Conservation (phyloP, 2,888 invertebrate genomes). For the Drosophila pullipes region DNA sequence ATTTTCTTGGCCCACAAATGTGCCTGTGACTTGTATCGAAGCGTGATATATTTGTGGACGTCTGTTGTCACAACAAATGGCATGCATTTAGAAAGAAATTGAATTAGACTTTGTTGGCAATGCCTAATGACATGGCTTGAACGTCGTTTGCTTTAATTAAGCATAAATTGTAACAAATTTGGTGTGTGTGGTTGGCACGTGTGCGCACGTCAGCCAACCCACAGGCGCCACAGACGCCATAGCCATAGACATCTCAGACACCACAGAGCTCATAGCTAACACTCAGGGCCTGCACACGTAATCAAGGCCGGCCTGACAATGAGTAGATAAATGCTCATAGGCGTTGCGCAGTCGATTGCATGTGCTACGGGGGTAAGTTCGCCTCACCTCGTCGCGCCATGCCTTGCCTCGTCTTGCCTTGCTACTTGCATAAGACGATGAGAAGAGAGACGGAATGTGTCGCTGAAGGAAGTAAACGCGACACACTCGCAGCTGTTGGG, state of each 20-base stretch:
- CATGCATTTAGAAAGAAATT: slow-evolving; percentile 39
- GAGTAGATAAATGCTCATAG: slow-evolving; percentile 30
- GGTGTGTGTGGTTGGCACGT: slow-evolving; percentile 57
- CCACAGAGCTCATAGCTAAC: background rate
- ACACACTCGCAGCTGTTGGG: background rate
- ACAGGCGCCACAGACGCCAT: background rate
- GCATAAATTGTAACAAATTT: slow-evolving; percentile 58
- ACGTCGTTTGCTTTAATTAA: slow-evolving; percentile 50
- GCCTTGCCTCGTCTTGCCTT: background rate
- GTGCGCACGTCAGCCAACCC: slow-evolving; percentile 26
- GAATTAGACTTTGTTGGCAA: slow-evolving; percentile 24
- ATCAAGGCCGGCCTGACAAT: slow-evolving; percentile 1
- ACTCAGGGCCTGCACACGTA: slow-evolving; percentile 14
- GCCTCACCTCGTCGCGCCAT: background rate
- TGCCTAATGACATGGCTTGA: slow-evolving; percentile 18
- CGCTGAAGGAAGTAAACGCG: slow-evolving; percentile 40
- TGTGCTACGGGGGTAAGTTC: slow-evolving; percentile 25
- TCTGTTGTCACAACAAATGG: slow-evolving; percentile 26
- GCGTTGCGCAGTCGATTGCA: slow-evolving; percentile 31
- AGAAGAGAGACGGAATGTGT: slow-evolving; percentile 15
- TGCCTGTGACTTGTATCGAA: slow-evolving; percentile 6
- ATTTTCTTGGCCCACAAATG: background rate
- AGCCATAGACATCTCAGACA: background rate
- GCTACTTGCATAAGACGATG: slow-evolving; percentile 40
- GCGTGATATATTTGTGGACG: slow-evolving; percentile 12